A percentile compares a stretch with the other conserved stretches of the same genome.
Conservation (phyloP, 2,888 invertebrate genomes). For the Cotesia congregata region DNA sequence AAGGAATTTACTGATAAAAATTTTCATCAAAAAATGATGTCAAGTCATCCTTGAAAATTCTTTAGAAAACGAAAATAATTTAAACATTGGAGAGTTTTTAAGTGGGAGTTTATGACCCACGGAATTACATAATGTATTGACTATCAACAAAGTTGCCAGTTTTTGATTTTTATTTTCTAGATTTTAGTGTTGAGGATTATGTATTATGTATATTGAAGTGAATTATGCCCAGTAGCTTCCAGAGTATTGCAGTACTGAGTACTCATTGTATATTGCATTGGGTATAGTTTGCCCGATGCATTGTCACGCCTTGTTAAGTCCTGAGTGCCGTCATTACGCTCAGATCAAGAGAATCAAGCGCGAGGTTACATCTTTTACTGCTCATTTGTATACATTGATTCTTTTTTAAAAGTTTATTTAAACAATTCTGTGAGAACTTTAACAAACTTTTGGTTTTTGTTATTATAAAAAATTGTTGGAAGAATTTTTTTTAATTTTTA, state of each 20-base stretch:
- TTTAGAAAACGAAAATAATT: background rate
- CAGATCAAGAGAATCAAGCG: slow-evolving; percentile 39
- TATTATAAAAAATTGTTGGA: too few relatives aligned
- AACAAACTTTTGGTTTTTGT: too few relatives aligned
- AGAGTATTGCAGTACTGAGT: slow-evolving; percentile 18
- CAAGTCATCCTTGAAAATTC: slow-evolving; percentile 27
- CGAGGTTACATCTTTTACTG: background rate
- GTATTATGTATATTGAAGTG: slow-evolving; percentile 27
- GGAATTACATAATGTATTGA: slow-evolving; percentile 67
- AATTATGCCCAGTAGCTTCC: slow-evolving; percentile 23
- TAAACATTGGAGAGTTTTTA: slow-evolving; percentile 44
- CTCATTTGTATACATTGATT: too few relatives aligned
- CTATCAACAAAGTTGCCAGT: slow-evolving; percentile 39
- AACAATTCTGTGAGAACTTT: too few relatives aligned
- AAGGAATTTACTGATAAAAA: background rate
- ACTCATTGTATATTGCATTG: slow-evolving; percentile 49
- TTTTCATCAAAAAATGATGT: slow-evolving; percentile 16
- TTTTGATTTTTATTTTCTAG: background rate
- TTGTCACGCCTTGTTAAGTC: slow-evolving; percentile 69
- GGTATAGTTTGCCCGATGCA: slow-evolving; percentile 64
- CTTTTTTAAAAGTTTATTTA: background rate
- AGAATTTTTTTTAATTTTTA: too few relatives aligned
- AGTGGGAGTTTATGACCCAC: slow-evolving; percentile 63
- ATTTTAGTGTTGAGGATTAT: slow-evolving; percentile 3
- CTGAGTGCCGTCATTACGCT: slow-evolving; percentile 62